Conservation (phyloP, 2,888 invertebrate species). For the Drosophila merina region DNA sequence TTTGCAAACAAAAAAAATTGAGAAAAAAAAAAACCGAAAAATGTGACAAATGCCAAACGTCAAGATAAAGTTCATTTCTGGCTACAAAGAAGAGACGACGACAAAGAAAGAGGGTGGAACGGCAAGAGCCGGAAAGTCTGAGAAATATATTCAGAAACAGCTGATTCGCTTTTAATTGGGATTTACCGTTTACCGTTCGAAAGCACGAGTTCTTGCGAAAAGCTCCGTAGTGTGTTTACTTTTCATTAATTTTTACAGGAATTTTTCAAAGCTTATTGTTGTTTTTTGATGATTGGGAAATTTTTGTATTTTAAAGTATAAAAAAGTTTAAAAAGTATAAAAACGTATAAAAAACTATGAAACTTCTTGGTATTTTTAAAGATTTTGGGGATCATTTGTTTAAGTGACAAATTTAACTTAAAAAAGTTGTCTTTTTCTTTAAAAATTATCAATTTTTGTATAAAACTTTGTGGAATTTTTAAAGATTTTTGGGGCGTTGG, state of each 20-base stretch:
- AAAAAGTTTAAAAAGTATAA: too few relatives aligned
- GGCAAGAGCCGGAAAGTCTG: background rate
- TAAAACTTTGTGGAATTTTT: too few relatives aligned
- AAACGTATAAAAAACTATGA: too few relatives aligned
- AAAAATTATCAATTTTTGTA: too few relatives aligned
- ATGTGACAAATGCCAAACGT: constrained; percentile 60
- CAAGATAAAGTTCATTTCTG: constrained; percentile 31
- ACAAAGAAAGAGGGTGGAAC: background rate
- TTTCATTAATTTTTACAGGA: background rate
- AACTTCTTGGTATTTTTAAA: too few relatives aligned
- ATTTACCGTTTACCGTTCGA: constrained; percentile 9
- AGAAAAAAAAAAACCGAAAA: constrained; percentile 20
- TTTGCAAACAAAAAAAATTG: constrained; percentile 21
- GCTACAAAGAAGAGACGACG: constrained; percentile 7
- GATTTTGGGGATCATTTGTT: too few relatives aligned
- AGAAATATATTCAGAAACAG: constrained; percentile 24
- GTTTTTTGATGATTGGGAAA: too few relatives aligned
- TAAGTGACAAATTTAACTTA: too few relatives aligned
- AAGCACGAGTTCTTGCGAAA: background rate
- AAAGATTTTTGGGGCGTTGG: too few relatives aligned
- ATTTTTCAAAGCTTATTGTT: background rate
- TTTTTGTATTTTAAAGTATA: too few relatives aligned
- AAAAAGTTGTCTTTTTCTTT: too few relatives aligned
- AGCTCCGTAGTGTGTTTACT: background rate
- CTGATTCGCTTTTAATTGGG: constrained; percentile 27